Evolutionary conservation across 2,888 invertebrate species (phyloP), one percentile per base, ranked within the genome.

Genomic region (Drosophila diplacantha): DNA sequence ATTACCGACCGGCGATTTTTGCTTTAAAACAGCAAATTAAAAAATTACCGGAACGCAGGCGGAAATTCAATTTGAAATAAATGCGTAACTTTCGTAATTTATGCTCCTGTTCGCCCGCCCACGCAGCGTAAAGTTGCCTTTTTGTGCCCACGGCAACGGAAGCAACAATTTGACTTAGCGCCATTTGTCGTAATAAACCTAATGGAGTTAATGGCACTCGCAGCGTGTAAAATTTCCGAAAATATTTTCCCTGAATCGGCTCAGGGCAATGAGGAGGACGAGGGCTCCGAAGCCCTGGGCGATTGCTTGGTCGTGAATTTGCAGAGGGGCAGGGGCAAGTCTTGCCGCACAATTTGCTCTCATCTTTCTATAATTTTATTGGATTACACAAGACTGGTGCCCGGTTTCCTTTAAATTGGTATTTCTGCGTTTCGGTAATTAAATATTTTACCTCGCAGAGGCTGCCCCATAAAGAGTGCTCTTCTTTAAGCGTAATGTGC

Each of bases 161-260:
- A 78, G 70, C 66, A 75, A 73, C 73, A 75, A 77, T 75, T 77
- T 75, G 70, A 67, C 64, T 66, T 58, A 66, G 71, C 71, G 58
- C 59, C 63, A 68, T 69, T 75, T 75, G 67, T 69, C 44, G 74
- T 67, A 58, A 75, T 75, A 75, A 79, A 65, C 64, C 60, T 65
- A 74, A 75, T 71, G 66, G 56, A 78, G 75, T 75, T 73, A 63
- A 72, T 59, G 67, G 59, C 51, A 52, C 59, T 65, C 50, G 61
- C 61, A 29, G 51, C 51, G 64, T 70, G 64, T 58, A 68, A 70
- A 80, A 74, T 77, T 70, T 54, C 50, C 59, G 61, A 75, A 77
- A 57, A 47, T 65, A 51, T 74, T 62, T 73, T 70, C 74, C 59
- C 64, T 44, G 60, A 75, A 77, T 72, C 69, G 66, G 51, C 54